phyloP scores from a whole-genome alignment of 2,797 vertebrate species.

The Uromys caudimaculatus region DNA sequence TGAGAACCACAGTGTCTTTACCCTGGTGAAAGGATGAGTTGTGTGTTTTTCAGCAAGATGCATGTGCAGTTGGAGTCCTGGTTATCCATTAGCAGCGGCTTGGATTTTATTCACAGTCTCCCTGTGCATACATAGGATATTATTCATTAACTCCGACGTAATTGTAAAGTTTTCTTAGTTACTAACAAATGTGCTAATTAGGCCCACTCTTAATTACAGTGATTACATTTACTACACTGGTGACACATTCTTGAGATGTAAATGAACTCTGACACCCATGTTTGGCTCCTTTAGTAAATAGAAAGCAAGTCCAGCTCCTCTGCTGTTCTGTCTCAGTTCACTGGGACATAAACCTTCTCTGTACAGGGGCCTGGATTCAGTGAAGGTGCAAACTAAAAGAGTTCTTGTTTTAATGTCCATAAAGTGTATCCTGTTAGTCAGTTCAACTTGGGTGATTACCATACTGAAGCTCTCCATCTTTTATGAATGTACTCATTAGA shows the following conservation, averaged over 20 bases:
- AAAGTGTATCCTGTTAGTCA: not conserved
- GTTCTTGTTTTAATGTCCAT: not conserved
- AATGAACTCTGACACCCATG: slow-evolving; percentile 73
- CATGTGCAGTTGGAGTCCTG: slow-evolving; percentile 3
- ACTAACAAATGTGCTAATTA: slow-evolving; percentile 82
- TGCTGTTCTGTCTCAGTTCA: not conserved
- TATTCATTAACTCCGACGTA: slow-evolving; percentile 76
- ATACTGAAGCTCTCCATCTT: not conserved
- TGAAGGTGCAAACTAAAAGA: not conserved
- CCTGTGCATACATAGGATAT: slow-evolving; percentile 63
- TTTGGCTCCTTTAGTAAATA: slow-evolving; percentile 71
- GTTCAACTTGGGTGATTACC: not conserved
- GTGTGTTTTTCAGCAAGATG: slow-evolving; percentile 62
- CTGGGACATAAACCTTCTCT: not conserved
- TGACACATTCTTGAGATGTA: slow-evolving; percentile 77
- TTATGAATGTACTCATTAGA: not conserved
- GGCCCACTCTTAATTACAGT: slow-evolving; percentile 81
- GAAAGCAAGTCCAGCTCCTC: slow-evolving; percentile 30
- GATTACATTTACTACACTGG: slow-evolving; percentile 82
- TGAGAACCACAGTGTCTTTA: slow-evolving; percentile 40
- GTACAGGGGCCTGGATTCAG: not conserved
- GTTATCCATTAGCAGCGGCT: slow-evolving; percentile 57
- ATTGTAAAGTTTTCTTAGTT: slow-evolving; percentile 76
- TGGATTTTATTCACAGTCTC: slow-evolving; percentile 60
- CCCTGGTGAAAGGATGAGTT: not conserved